A percentile compares a stretch with the other conserved stretches of the same genome.
These are phyloP conservation scores for Aurelia coerulea DNA, from an alignment of 30 jellyfish, hydroid and myxozoan species.

Conservation along the genomic window DNA sequence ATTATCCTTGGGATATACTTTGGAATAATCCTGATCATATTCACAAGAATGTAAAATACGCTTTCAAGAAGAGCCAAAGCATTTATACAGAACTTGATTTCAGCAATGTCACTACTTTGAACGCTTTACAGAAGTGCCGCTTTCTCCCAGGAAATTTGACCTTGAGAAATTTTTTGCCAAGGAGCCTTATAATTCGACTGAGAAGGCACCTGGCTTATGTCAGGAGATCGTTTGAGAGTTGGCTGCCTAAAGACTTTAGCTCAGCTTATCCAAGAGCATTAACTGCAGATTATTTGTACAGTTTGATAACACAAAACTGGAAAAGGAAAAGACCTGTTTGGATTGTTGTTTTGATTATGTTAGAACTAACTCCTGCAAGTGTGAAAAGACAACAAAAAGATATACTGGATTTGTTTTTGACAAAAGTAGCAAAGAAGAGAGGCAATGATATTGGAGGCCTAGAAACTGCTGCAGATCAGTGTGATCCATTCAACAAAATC, in stretches of 20 bases:
- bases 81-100: constrained; percentile 76
- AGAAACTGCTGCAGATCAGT: constrained; percentile 79
- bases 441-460: constrained; percentile 63
- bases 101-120: constrained; percentile 61
- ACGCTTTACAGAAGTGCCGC: constrained; percentile 70
- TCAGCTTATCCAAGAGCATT: constrained; percentile 42
- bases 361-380: constrained; percentile 71
- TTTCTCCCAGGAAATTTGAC: constrained; percentile 77
- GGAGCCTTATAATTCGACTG: constrained; percentile 45
- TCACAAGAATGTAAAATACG: constrained; percentile 79
- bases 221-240: constrained; percentile 57
- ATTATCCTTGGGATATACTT: constrained; percentile 75
- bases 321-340: constrained; percentile 74
- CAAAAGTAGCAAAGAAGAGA: constrained; percentile 56
- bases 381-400: constrained; percentile 60
- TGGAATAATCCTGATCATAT: constrained; percentile 78
- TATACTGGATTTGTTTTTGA: constrained; percentile 57
- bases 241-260: constrained; percentile 63
- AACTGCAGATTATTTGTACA: constrained; percentile 59
- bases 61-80: constrained; percentile 63
- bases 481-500: constrained; percentile 81
- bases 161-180: constrained; percentile 61
- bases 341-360: constrained; percentile 81
- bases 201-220: constrained; percentile 68
- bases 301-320: constrained; percentile 75